A percentile compares a stretch with the other conserved stretches of the same genome.
These are phyloP conservation scores for human DNA, from an alignment of 2,113 vertebrate species.

Conservation along the genomic window GRCh38 chr12:28455501-28456000, in stretches of 20 bases:
- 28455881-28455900: background rate
- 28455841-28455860: background rate
- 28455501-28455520: slow-evolving; percentile 18
- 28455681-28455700: background rate
- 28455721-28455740: background rate
- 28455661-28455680: background rate
- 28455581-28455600: background rate
- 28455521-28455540: background rate
- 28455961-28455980: background rate
- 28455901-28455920: background rate
- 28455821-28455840: background rate
- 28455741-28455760: background rate
- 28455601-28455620: background rate
- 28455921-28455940: background rate
- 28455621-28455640: background rate
- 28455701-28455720: background rate
- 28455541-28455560: background rate
- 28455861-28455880: background rate
- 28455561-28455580: background rate
- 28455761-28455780: background rate
- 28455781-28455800: background rate
- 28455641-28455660: background rate
- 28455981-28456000: background rate
- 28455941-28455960: background rate
- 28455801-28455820: background rate